Evolutionary conservation across 2,888 invertebrate genomes (phyloP).

Genomic region (Iphiclides podalirius): DNA sequence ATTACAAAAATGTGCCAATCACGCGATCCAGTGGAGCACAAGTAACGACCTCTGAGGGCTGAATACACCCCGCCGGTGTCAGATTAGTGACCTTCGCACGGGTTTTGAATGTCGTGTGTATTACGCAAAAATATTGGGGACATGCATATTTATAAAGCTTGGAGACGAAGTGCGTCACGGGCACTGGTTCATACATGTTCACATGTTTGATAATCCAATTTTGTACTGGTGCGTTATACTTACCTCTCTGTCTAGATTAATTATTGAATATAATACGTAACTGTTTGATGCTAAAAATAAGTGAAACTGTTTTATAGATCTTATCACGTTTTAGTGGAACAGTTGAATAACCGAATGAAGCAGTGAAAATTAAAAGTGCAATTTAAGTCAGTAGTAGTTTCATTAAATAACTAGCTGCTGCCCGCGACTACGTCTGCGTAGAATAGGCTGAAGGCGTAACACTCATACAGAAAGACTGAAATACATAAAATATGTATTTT

Average conservation of each 20-base stretch:
- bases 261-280: background rate
- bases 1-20: constrained; percentile 19
- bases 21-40: constrained; percentile 14
- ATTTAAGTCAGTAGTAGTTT: too few relatives aligned
- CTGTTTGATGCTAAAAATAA: background rate
- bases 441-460: too few relatives aligned
- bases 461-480: too few relatives aligned
- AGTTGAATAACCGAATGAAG: too few relatives aligned
- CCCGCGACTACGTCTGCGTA: too few relatives aligned
- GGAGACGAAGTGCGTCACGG: constrained; percentile 5
- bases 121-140: constrained; percentile 12
- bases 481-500: too few relatives aligned
- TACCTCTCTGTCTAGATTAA: background rate
- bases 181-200: background rate
- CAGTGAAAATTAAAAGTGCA: background rate
- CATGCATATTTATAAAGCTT: constrained; percentile 10
- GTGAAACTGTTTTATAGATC: background rate
- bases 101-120: constrained; percentile 7
- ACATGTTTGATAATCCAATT: background rate
- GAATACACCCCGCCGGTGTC: background rate
- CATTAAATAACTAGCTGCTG: too few relatives aligned
- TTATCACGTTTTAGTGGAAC: too few relatives aligned
- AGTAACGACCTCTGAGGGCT: constrained; percentile 3
- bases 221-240: background rate
- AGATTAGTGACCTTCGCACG: constrained; percentile 17